phyloP scores from a whole-genome alignment of 2,797 vertebrate genomes.

The Betta splendens region DNA sequence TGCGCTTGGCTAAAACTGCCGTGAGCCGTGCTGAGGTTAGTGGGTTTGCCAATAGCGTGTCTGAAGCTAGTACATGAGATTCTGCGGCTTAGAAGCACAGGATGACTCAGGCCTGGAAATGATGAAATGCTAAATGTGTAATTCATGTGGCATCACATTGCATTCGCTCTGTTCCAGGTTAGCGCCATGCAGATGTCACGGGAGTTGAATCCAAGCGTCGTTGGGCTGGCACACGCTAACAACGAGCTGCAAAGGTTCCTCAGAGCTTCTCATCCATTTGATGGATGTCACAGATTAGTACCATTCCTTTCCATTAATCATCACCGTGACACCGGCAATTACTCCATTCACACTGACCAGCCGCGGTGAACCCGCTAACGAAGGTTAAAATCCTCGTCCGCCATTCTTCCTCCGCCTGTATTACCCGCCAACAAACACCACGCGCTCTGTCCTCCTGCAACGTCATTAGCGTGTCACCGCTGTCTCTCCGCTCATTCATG shows the following conservation, averaged over 20 bases:
- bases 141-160: not conserved
- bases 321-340: constrained; percentile 65
- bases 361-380: constrained; percentile 61
- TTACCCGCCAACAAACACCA: constrained; percentile 39
- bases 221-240: constrained; percentile 1
- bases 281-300: constrained; percentile 63
- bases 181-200: not conserved
- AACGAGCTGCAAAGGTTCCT: constrained; percentile 16
- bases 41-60: too few relatives aligned
- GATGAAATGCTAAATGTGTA: not conserved
- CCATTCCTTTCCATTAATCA: constrained; percentile 66
- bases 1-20: too few relatives aligned
- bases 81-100: too few relatives aligned
- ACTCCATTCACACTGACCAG: constrained; percentile 57
- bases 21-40: too few relatives aligned
- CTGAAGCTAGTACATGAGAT: too few relatives aligned
- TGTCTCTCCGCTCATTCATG: constrained; percentile 29
- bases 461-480: constrained; percentile 16
- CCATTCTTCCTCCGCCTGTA: constrained; percentile 39
- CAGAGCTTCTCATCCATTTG: constrained; percentile 41
- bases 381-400: constrained; percentile 66
- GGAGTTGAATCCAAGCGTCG: not conserved
- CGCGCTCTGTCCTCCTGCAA: constrained; percentile 18
- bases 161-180: not conserved
- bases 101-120: too few relatives aligned